Evolutionary conservation across 1,140 invertebrate species (phyloP).

Genomic region (Adoxophyes honmai): DNA sequence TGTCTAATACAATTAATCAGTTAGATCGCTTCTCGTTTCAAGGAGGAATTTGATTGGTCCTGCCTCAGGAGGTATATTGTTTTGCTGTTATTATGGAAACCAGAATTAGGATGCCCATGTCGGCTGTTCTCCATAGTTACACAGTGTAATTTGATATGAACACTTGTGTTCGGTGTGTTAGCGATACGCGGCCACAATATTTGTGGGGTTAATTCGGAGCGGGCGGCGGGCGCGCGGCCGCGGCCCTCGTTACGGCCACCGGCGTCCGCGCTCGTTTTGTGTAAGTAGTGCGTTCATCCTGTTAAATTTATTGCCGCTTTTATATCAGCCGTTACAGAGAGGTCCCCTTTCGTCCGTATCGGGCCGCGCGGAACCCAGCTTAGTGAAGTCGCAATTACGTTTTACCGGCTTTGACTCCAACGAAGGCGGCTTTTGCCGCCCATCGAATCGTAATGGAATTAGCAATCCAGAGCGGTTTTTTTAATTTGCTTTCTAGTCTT

Average conservation of each 20-base stretch:
- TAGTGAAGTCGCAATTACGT: slow-evolving; percentile 76
- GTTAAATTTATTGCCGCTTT: slow-evolving; percentile 76
- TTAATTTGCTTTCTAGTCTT: slow-evolving; percentile 69
- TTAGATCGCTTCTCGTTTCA: no score
- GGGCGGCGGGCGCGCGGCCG: slow-evolving; percentile 26
- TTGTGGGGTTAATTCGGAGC: slow-evolving; percentile 18
- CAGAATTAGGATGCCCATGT: no score
- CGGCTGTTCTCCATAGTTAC: no score
- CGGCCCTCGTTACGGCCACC: slow-evolving; percentile 61
- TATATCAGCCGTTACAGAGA: slow-evolving; percentile 73
- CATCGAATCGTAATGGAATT: slow-evolving; percentile 76
- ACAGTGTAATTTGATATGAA: not conserved
- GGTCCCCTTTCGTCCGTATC: slow-evolving; percentile 71
- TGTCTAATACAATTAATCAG: no score
- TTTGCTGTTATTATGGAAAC: no score
- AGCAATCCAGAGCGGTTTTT: slow-evolving; percentile 66
- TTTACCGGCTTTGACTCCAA: slow-evolving; percentile 72
- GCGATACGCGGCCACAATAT: slow-evolving; percentile 16
- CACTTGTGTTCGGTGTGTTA: not conserved
- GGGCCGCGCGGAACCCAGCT: slow-evolving; percentile 68
- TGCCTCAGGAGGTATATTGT: no score
- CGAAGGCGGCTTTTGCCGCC: slow-evolving; percentile 71
- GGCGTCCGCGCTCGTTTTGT: slow-evolving; percentile 55
- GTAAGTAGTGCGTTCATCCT: slow-evolving; percentile 75
- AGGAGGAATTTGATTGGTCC: no score